Evolutionary conservation across 2,113 vertebrate species (phyloP), one percentile per base, ranked within the genome.

Genomic region (Platysteira castanea): DNA sequence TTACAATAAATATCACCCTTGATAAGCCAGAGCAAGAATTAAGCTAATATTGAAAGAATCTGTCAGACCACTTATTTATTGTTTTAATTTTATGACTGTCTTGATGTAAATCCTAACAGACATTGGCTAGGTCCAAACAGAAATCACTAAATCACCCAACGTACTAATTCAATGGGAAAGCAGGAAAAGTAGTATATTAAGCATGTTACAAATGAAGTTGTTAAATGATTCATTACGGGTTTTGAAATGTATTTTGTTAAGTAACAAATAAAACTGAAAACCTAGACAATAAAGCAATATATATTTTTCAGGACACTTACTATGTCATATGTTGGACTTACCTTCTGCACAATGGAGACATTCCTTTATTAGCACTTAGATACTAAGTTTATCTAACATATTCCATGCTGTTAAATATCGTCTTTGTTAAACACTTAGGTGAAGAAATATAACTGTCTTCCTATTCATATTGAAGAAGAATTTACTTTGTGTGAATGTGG

Each of bases 31-130:
- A 75, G 41, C 37, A 77, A 76, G 75, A 94, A 97, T 95, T 78
- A 95, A 89, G 78, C 61, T 84, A 93, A 83, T 95, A 96, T 80
- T 83, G 95, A 87, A 97, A 87, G 57, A 95, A 84, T 88, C 47
- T 91, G 92, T 83, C 88, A 41, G 67, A 59, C 42, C 37, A 85
- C 41, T 91, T 95, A 93, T 93, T 96, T 93, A 89, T 92, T 79
- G 84, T 81, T 94, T 83, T 90, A 96, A 96, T 96, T 94, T 96
- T 95, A 91, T 75, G 60, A 93, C 60, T 90, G 64, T 59, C 64
- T 95, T 86, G 74, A 90, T 88, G 49, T 56, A 87, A 93, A 91
- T 71, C 8, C 37, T 87, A 93, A 76, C 83, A 73, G 78, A 77
- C 71, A 69, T 71, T 81, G 74, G 31, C 35, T 87, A 86, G 68